A percentile compares a stretch with the other conserved stretches of the same genome.
These are phyloP conservation scores for Rhegmatorhina hoffmannsi DNA, from an alignment of 2,113 vertebrate genomes.

Conservation along the genomic window DNA sequence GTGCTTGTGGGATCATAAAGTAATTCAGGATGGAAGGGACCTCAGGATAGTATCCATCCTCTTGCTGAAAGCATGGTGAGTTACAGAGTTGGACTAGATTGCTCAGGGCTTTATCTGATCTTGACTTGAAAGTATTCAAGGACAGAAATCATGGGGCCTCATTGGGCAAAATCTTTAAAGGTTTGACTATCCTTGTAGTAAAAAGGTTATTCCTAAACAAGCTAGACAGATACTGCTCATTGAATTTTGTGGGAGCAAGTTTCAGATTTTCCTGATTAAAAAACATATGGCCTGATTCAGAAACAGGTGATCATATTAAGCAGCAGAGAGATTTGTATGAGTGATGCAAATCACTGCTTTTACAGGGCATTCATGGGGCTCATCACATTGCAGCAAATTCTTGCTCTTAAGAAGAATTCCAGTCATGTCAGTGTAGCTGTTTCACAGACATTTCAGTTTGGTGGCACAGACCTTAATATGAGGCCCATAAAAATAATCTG, in stretches of 20 bases:
- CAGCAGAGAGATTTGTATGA: not conserved
- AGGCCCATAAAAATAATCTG: not conserved
- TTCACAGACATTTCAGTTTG: not conserved
- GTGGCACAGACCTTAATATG: not conserved
- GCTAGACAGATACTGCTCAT: not conserved
- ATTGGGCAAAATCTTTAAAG: not conserved
- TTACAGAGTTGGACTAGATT: not conserved
- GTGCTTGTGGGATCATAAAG: not conserved
- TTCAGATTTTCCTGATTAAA: not conserved
- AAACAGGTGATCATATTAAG: not conserved
- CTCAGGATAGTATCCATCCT: not conserved
- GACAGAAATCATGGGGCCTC: not conserved
- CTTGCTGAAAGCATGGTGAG: not conserved
- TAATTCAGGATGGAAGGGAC: not conserved
- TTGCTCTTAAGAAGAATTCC: not conserved
- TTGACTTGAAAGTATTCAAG: not conserved
- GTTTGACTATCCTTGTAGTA: not conserved
- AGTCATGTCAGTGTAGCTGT: not conserved
- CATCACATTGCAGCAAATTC: not conserved
- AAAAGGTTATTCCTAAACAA: not conserved
- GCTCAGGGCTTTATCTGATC: not conserved
- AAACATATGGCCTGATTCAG: not conserved
- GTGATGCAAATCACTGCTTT: not conserved
- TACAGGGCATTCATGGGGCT: rapidly evolving
- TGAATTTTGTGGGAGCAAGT: not conserved